These are phyloP conservation scores for Falco cherrug DNA, from an alignment of 2,797 vertebrate genomes.

Conservation along the genomic window DNA sequence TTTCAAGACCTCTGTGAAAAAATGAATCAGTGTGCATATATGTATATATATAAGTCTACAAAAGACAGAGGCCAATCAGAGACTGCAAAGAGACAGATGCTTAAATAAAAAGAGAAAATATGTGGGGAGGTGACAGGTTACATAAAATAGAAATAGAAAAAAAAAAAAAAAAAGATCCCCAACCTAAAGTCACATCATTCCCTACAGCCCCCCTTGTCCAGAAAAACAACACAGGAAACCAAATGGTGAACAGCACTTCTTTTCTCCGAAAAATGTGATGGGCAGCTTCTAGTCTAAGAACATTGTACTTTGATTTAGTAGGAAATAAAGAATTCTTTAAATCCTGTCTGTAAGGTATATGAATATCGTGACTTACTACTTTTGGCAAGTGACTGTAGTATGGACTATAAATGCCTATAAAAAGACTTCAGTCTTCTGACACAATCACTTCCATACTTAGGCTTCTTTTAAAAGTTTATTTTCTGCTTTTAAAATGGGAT, in stretches of 20 bases:
- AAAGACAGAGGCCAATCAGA: neutral
- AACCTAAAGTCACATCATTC: neutral
- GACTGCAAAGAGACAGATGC: neutral
- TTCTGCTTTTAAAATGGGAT: neutral
- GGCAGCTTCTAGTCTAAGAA: neutral
- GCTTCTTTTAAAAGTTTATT: neutral
- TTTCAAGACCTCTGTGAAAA: neutral
- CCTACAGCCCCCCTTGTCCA: fast-evolving
- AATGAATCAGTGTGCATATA: neutral
- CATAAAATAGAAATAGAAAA: neutral
- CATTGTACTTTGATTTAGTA: neutral
- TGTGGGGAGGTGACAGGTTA: neutral
- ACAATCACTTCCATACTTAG: neutral
- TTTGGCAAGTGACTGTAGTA: neutral
- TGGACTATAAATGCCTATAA: neutral
- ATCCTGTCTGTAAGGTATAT: neutral
- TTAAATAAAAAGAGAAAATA: neutral
- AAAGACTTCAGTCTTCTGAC: neutral
- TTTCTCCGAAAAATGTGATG: neutral
- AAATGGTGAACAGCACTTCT: neutral
- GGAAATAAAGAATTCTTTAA: neutral
- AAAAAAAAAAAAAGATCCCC: neutral
- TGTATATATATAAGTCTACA: neutral
- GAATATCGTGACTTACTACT: neutral
- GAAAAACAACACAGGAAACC: neutral